Percentiles rank a stretch among this genome's conserved stretches.
Conservation (phyloP, 2,888 invertebrate genomes). For the Drosophila incognita region DNA sequence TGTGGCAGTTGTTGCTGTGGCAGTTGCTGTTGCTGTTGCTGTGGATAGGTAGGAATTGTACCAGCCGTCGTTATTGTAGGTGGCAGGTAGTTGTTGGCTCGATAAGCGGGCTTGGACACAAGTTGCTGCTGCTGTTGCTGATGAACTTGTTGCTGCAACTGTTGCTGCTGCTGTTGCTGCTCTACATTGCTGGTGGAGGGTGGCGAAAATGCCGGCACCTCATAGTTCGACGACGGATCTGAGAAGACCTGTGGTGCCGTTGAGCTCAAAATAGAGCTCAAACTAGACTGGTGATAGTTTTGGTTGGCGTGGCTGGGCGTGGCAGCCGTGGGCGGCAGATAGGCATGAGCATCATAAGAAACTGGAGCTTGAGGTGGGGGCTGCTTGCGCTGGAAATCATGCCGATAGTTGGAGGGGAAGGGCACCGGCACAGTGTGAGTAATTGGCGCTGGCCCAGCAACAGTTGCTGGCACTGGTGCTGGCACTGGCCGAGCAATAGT, state of each 20-base stretch:
- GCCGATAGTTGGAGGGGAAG: conserved; percentile 74
- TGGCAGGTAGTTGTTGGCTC: conserved; percentile 26
- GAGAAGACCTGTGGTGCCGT: conserved; percentile 38
- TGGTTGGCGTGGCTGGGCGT: conserved; percentile 42
- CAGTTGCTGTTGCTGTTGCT: conserved; percentile 11
- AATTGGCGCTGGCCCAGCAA: conserved; percentile 23
- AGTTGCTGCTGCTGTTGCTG: conserved; percentile 8
- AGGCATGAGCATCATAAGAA: conserved; percentile 40
- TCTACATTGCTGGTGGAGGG: conserved; percentile 5
- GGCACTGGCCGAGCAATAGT: conserved; percentile 7
- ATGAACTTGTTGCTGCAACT: background rate
- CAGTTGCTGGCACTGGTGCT: background rate
- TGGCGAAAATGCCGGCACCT: conserved; percentile 42
- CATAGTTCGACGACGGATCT: conserved; percentile 32
- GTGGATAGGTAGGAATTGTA: conserved; percentile 2
- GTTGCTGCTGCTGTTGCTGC: conserved; percentile 8
- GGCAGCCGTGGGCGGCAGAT: conserved; percentile 57
- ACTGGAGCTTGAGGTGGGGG: conserved; percentile 14
- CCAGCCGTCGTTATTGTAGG: conserved; percentile 9
- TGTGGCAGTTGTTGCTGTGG: conserved; percentile 33
- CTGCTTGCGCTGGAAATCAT: conserved; percentile 60
- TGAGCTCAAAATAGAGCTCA: conserved; percentile 22
- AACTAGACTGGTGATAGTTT: conserved; percentile 24
- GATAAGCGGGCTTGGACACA: conserved; percentile 6
- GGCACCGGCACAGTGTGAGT: conserved; percentile 57